Conservation (phyloP, 2,113 vertebrate genomes). For the Campylomormyrus numenius region DNA sequence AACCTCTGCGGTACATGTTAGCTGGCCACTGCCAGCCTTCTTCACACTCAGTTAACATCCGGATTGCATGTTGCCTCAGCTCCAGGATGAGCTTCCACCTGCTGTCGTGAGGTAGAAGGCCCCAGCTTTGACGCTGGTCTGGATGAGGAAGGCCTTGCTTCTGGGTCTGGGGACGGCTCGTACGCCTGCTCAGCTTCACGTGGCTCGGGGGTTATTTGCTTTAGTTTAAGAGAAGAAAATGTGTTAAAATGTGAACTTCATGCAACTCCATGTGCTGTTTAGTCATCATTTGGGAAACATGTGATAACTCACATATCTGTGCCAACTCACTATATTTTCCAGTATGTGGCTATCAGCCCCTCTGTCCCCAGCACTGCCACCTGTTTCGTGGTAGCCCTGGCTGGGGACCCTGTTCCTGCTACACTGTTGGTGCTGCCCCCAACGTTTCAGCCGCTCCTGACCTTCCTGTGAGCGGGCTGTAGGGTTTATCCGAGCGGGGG, state of each 20-base stretch:
- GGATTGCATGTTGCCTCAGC: background rate
- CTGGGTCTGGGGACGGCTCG: background rate
- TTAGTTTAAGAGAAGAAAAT: background rate
- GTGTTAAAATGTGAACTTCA: background rate
- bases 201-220: background rate
- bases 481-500: constrained; percentile 39
- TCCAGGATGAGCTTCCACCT: background rate
- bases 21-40: background rate
- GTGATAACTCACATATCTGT: background rate
- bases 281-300: background rate
- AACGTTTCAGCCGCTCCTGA: constrained; percentile 39
- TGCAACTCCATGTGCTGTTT: background rate
- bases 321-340: constrained; percentile 5
- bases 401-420: constrained; percentile 1
- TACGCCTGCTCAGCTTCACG: background rate
- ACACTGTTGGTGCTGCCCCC: constrained; percentile 30
- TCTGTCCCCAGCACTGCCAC: no score
- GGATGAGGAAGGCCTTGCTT: background rate
- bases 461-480: constrained; percentile 47
- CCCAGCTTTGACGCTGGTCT: background rate
- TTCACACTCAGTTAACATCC: background rate
- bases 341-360: background rate
- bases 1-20: background rate
- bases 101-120: background rate
- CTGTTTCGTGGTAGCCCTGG: background rate